phyloP scores from a whole-genome alignment of 2,797 vertebrate species.

The Enteromius thamalakanensis region DNA sequence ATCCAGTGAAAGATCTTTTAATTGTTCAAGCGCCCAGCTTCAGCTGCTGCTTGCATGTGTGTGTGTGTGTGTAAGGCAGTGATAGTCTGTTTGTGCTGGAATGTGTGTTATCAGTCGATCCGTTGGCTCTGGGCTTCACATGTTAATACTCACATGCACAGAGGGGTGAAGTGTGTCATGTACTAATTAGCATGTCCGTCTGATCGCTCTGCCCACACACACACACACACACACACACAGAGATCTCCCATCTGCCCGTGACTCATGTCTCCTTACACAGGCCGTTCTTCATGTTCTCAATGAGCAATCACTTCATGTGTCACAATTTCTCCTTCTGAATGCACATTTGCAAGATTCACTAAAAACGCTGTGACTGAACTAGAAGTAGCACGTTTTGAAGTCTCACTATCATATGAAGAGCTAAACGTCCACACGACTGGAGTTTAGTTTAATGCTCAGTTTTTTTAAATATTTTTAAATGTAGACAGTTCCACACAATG shows the following conservation, averaged over 20 bases:
- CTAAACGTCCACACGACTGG: neutral
- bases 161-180: conserved; percentile 33
- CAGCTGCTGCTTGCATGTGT: neutral
- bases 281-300: conserved; percentile 17
- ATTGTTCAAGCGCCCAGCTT: neutral
- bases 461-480: neutral
- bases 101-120: neutral
- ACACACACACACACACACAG: neutral
- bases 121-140: neutral
- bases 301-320: conserved; percentile 25
- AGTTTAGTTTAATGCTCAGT: neutral
- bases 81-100: neutral
- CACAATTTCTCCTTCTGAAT: neutral
- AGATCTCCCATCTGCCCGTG: conserved; percentile 37
- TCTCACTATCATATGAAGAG: neutral
- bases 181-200: conserved; percentile 36
- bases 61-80: neutral
- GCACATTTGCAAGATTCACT: neutral
- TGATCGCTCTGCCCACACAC: conserved; percentile 11
- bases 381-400: too few relatives aligned
- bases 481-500: too few relatives aligned
- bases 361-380: neutral
- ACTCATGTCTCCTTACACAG: conserved; percentile 25
- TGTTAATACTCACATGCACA: conserved; percentile 21
- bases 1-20: neutral